Conservation (phyloP, 2,113 vertebrate genomes). For the Sisor rabdophorus region DNA sequence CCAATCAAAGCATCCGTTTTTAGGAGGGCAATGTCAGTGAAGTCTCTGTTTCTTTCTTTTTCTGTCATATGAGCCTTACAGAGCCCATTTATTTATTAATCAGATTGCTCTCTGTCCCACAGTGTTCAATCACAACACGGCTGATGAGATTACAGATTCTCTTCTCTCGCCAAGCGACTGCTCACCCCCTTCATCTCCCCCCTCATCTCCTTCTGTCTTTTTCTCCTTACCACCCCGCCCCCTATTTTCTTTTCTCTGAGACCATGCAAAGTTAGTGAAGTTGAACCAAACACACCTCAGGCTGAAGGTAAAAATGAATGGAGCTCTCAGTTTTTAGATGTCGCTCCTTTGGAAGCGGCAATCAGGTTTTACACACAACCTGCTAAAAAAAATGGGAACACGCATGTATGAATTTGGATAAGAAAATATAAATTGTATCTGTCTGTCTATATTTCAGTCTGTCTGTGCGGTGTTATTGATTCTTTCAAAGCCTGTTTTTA, state of each 20-base stretch:
- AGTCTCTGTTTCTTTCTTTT: conserved; percentile 17
- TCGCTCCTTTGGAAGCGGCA: neutral
- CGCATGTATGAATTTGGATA: conserved; percentile 5
- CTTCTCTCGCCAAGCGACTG: conserved; percentile 4
- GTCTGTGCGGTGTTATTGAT: neutral
- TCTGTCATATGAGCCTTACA: conserved; percentile 41
- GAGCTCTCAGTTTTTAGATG: neutral
- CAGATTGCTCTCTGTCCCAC: conserved; percentile 49
- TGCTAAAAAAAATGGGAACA: neutral
- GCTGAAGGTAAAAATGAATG: conserved; percentile 21
- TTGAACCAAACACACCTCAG: neutral
- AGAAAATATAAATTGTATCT: conserved; percentile 11
- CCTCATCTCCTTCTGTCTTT: neutral
- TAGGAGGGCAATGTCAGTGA: conserved; percentile 35
- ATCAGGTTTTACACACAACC: neutral
- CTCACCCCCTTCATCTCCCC: neutral
- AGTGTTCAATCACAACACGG: conserved; percentile 49
- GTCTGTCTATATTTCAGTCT: conserved; percentile 18
- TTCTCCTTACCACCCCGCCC: neutral
- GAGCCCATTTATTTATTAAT: conserved; percentile 53
- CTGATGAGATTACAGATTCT: conserved; percentile 43
- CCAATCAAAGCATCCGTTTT: conserved; percentile 49
- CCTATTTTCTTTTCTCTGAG: neutral
- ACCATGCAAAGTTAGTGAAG: conserved; percentile 1
- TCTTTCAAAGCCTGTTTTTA: neutral